These are phyloP conservation scores for Schizothorax lantsangensis DNA, from an alignment of 2,797 vertebrate species.

Conservation along the genomic window DNA sequence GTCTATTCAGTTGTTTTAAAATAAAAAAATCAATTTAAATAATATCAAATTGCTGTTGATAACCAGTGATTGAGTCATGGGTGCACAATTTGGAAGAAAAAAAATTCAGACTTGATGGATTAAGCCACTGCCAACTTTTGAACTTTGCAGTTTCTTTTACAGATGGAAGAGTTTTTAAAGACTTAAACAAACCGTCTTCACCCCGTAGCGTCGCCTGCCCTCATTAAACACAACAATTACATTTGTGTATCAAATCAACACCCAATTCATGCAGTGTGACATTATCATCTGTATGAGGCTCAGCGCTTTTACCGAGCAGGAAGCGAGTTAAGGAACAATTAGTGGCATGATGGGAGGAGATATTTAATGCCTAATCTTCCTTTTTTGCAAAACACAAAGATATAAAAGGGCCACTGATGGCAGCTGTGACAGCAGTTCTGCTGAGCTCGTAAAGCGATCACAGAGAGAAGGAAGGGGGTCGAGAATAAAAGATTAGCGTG, in stretches of 20 bases:
- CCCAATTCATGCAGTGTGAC: slow-evolving; percentile 48
- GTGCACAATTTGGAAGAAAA: neutral
- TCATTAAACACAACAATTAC: slow-evolving; percentile 60
- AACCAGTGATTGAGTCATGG: neutral
- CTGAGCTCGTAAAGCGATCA: slow-evolving; percentile 40
- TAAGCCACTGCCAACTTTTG: slow-evolving; percentile 3
- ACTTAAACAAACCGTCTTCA: slow-evolving; percentile 40
- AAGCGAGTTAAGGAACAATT: slow-evolving; percentile 64
- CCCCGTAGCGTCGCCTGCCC: slow-evolving; percentile 35
- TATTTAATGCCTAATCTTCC: slow-evolving; percentile 62
- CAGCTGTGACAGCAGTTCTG: slow-evolving; percentile 59
- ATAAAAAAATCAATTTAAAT: neutral
- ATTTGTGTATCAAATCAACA: slow-evolving; percentile 56
- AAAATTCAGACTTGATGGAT: neutral
- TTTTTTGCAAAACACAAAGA: slow-evolving; percentile 55
- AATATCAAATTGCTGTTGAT: neutral
- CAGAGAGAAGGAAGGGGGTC: slow-evolving; percentile 38
- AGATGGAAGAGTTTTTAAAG: slow-evolving; percentile 36
- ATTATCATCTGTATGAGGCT: slow-evolving; percentile 52
- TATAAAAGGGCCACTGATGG: slow-evolving; percentile 56
- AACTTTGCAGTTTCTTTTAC: slow-evolving; percentile 4
- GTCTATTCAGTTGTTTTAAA: neutral
- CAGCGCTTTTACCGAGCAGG: slow-evolving; percentile 51
- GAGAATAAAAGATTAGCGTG: slow-evolving; percentile 45
- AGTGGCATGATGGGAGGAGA: slow-evolving; percentile 60